A percentile compares a stretch with the other conserved stretches of the same genome.
phyloP scores from a whole-genome alignment of 2,113 vertebrate genomes.

The Indicator maculatus region DNA sequence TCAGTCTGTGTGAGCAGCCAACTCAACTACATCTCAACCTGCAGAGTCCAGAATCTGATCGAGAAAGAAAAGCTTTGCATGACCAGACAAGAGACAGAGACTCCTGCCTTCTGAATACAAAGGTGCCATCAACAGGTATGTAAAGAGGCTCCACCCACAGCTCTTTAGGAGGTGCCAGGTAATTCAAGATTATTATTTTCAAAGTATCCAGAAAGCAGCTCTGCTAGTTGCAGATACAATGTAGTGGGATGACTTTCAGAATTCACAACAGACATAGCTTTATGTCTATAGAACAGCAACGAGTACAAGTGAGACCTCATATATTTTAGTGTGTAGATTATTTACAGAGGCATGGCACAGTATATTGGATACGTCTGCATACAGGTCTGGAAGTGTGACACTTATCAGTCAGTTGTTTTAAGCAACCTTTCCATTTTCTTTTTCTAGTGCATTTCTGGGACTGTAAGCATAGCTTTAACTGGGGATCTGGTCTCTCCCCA shows the following conservation, averaged over 20 bases:
- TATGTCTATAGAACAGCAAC: background rate
- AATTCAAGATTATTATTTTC: background rate
- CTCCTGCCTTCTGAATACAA: background rate
- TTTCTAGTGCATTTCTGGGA: background rate
- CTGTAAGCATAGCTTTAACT: background rate
- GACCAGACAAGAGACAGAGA: background rate
- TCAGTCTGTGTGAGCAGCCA: background rate
- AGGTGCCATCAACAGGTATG: background rate
- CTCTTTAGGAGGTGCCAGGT: background rate
- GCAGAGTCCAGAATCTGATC: background rate
- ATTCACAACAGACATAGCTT: background rate
- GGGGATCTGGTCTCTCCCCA: background rate
- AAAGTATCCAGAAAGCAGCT: background rate
- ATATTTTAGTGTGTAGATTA: background rate
- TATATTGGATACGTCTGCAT: background rate
- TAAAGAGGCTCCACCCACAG: background rate
- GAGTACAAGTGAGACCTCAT: background rate
- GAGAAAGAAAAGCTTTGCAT: background rate
- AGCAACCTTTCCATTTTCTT: background rate
- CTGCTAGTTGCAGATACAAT: background rate
- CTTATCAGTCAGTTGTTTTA: background rate
- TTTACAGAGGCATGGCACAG: background rate
- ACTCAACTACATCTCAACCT: background rate
- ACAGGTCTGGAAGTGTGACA: background rate
- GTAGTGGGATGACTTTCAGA: background rate